These are phyloP conservation scores for Avahi laniger DNA, from an alignment of 2,797 vertebrate genomes.

Conservation along the genomic window DNA sequence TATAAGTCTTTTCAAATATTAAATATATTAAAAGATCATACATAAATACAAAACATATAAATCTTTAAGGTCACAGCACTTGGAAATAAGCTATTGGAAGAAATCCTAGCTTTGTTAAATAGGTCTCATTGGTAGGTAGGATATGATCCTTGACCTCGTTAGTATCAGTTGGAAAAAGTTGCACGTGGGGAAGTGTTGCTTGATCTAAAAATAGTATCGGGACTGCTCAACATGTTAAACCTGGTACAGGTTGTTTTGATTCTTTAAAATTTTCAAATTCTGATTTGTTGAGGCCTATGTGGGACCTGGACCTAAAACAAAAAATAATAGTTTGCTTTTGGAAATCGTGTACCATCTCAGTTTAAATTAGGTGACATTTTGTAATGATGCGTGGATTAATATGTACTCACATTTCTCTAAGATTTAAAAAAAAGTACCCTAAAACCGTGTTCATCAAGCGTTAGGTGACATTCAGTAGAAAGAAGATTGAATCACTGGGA, in stretches of 20 bases:
- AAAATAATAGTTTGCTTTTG: background rate
- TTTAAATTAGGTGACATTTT: background rate
- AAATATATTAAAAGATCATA: background rate
- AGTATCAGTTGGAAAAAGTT: slow-evolving; percentile 53
- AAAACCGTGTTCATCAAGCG: background rate
- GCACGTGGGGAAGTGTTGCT: slow-evolving; percentile 25
- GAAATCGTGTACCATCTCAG: slow-evolving; percentile 6
- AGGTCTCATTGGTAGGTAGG: slow-evolving; percentile 30
- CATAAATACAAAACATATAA: background rate
- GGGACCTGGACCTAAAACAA: slow-evolving; percentile 11
- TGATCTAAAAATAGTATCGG: slow-evolving; percentile 67
- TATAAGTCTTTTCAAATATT: background rate
- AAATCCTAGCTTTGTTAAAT: background rate
- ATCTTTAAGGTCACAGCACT: background rate
- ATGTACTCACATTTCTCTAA: background rate
- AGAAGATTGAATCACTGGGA: background rate
- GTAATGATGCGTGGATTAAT: background rate
- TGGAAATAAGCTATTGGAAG: background rate
- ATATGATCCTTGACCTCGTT: slow-evolving; percentile 53
- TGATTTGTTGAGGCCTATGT: background rate
- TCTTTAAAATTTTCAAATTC: slow-evolving; percentile 50
- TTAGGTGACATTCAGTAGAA: background rate
- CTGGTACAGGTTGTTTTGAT: slow-evolving; percentile 11
- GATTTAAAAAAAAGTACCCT: background rate
- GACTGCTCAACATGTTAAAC: slow-evolving; percentile 24